Evolutionary conservation across 1,140 invertebrate genomes (phyloP).

Genomic region (Asobara japonica): DNA sequence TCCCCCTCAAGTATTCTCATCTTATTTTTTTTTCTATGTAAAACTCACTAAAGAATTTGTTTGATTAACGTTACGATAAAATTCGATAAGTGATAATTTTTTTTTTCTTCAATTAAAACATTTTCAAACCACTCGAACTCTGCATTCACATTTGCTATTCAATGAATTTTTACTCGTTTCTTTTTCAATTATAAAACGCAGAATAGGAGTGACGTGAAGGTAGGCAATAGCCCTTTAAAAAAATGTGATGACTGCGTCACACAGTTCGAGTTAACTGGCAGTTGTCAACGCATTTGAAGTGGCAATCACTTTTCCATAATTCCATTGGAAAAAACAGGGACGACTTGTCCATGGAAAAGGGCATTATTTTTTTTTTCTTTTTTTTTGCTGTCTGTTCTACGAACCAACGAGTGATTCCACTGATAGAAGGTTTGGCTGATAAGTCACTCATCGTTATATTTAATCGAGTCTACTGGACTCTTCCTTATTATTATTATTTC

Average conservation of each 20-base stretch:
- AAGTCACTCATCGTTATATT: too few relatives aligned
- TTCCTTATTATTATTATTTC: too few relatives aligned
- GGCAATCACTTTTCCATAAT: slow-evolving; percentile 1
- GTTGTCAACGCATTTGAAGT: slow-evolving; percentile 11
- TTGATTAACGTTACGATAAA: slow-evolving; percentile 4
- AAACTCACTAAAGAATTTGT: slow-evolving; percentile 8
- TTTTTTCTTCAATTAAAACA: slow-evolving; percentile 16
- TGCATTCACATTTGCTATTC: background rate
- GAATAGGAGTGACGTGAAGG: background rate
- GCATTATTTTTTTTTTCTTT: too few relatives aligned
- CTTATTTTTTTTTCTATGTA: background rate
- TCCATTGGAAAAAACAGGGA: too few relatives aligned
- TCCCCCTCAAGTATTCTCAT: background rate
- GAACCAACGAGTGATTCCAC: too few relatives aligned
- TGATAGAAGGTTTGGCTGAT: too few relatives aligned
- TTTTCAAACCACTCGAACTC: background rate
- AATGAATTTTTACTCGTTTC: background rate
- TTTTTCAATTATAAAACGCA: background rate
- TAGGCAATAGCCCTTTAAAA: background rate
- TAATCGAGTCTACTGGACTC: too few relatives aligned
- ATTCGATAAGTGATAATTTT: slow-evolving; percentile 11
- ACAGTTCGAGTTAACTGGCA: slow-evolving; percentile 24
- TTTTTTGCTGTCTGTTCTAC: too few relatives aligned
- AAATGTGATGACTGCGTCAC: background rate
- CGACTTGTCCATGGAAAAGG: too few relatives aligned